phyloP scores from a whole-genome alignment of 2,888 invertebrate genomes.

The Calephelis perditalis region DNA sequence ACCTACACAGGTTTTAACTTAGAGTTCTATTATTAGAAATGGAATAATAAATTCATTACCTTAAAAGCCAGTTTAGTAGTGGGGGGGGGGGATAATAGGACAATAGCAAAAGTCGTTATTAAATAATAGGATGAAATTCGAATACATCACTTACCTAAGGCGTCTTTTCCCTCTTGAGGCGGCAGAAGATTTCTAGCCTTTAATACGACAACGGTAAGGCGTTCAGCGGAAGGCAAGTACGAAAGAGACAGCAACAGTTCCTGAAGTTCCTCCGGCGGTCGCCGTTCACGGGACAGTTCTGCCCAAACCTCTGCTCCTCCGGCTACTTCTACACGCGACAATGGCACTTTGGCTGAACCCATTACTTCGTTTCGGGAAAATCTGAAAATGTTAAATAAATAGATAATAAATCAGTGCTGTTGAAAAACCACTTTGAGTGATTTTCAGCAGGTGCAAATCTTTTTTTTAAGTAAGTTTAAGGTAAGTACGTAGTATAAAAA shows the following conservation, averaged over 20 bases:
- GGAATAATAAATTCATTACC: too few relatives aligned
- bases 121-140: too few relatives aligned
- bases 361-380: constrained; percentile 93
- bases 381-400: constrained; percentile 45
- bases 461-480: too few relatives aligned
- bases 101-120: too few relatives aligned
- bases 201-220: constrained; percentile 88
- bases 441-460: too few relatives aligned
- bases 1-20: too few relatives aligned
- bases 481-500: too few relatives aligned
- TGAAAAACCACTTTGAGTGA: too few relatives aligned
- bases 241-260: constrained; percentile 91
- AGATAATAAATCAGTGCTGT: too few relatives aligned
- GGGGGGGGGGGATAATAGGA: too few relatives aligned
- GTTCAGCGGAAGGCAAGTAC: constrained; percentile 92
- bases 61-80: too few relatives aligned
- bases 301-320: constrained; percentile 92
- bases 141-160: constrained; percentile 68
- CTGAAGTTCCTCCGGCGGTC: constrained; percentile 89
- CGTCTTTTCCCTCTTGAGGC: constrained; percentile 81
- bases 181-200: constrained; percentile 91
- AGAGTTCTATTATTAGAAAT: too few relatives aligned
- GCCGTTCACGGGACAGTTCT: constrained; percentile 88
- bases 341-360: constrained; percentile 88
- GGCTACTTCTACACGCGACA: constrained; percentile 88